These are phyloP conservation scores for Emydocephalus ijimae DNA, from an alignment of 2,113 vertebrate genomes.

Conservation along the genomic window DNA sequence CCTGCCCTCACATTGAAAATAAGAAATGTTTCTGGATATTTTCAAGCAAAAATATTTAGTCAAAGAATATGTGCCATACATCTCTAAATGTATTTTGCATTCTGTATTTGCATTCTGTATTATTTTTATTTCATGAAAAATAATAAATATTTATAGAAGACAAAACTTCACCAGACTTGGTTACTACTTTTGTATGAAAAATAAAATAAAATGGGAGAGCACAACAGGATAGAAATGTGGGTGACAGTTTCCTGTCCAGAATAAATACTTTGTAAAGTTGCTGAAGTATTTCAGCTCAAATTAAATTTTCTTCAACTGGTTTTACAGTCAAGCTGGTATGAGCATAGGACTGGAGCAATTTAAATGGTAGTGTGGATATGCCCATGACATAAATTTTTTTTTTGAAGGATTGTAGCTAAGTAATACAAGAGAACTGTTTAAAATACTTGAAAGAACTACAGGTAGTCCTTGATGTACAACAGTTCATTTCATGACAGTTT, in stretches of 20 bases:
- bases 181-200: background rate
- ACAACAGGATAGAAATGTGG: background rate
- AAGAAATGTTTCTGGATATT: background rate
- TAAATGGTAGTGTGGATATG: background rate
- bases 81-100: background rate
- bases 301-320: background rate
- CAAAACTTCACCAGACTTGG: background rate
- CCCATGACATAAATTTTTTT: background rate
- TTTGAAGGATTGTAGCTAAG: background rate
- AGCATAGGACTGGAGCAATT: background rate
- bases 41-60: background rate
- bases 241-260: background rate
- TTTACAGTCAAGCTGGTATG: background rate
- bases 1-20: background rate
- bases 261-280: background rate
- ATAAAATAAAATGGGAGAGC: background rate
- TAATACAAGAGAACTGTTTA: background rate
- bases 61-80: background rate
- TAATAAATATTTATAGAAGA: background rate
- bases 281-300: background rate
- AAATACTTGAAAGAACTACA: background rate
- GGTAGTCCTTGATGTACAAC: background rate
- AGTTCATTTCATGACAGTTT: background rate
- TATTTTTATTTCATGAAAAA: constrained; percentile 18
- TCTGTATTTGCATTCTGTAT: background rate